Percentiles rank a stretch among this genome's conserved stretches.
Conservation (phyloP, 2,797 vertebrate species). For the Echeneis naucrates region DNA sequence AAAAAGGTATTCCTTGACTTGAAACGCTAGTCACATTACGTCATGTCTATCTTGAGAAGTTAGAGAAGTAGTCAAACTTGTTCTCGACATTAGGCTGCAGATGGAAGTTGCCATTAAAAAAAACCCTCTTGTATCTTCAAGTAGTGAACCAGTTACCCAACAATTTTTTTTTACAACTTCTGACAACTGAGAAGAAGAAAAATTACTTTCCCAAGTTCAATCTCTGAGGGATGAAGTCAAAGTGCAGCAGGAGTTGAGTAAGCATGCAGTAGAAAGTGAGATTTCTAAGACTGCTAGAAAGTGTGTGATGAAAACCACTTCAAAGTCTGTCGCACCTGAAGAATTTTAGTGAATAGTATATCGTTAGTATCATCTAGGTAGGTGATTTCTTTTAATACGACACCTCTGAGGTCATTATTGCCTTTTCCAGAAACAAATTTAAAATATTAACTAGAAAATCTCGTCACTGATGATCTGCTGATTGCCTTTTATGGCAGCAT, state of each 20-base stretch:
- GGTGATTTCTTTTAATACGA: constrained; percentile 12
- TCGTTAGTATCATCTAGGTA: neutral
- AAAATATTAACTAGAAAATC: neutral
- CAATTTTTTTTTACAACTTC: constrained; percentile 43
- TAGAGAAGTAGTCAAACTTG: neutral
- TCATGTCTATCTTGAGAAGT: constrained; percentile 8
- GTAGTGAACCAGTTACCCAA: constrained; percentile 36
- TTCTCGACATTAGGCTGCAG: constrained; percentile 23
- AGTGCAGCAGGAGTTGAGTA: constrained; percentile 52
- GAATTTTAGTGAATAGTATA: constrained; percentile 9
- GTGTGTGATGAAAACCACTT: constrained; percentile 29
- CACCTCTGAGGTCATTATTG: constrained; percentile 12
- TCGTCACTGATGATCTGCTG: constrained; percentile 21
- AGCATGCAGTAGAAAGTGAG: constrained; percentile 27
- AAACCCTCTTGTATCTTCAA: constrained; percentile 46
- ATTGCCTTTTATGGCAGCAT: constrained; percentile 33
- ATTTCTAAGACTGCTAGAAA: constrained; percentile 36
- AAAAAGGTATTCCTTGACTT: constrained; percentile 25
- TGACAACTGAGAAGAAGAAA: constrained; percentile 54
- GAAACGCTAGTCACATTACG: constrained; percentile 15
- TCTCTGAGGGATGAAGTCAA: constrained; percentile 54
- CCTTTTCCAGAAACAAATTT: constrained; percentile 12
- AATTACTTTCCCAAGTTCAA: constrained; percentile 49
- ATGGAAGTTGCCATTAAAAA: constrained; percentile 9
- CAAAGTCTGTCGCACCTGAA: constrained; percentile 19